Evolutionary conservation across 2,888 invertebrate species (phyloP), one percentile per base, ranked within the genome.

Genomic region (Hirtodrosophila trivittata): DNA sequence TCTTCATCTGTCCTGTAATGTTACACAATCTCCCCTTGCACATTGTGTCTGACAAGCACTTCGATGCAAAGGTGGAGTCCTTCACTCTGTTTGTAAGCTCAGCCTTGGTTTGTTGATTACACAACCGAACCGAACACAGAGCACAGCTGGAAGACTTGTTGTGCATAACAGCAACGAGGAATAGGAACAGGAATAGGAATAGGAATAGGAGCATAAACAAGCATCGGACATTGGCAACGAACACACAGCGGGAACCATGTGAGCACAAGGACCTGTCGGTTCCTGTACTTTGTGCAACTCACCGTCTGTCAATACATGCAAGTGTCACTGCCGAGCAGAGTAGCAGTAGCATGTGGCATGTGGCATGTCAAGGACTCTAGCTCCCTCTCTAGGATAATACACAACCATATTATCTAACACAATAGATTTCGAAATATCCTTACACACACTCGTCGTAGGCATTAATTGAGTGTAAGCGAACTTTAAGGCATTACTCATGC

Each of bases 391-490:
- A 21, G 18, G 3, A 2, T 5, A 21, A 21, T 21, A 5, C 18
- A 21, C 57, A 60, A 18, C 65, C 66, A 57, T 83, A 71, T 69
- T 64, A 55, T 13, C 41, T 69, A 64, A 56, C 63, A 67, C 65
- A 76, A 65, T 58, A 33, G 59, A 33, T 32, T 57, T 57, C 41
- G 54, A 51, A 21, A 21, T 21, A 21, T 21, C 5, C 18, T 33
- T 42, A 41, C 6, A 45, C 3, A 21, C 12, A 21, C 14, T 38
- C 30, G 16, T 25, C 41, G 63, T 55, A 47, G 47, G 63, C 46
- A 56, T 64, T 77, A 80, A 80, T 83, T 80, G 75, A 76, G 77
- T 77, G 64, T 57, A 69, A 62, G 72, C 66, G 65, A 77, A 80
- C 72, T 80, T 80, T 42, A 69, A 68, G 76, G 64, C 39, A 80